Evolutionary conservation across 2,797 vertebrate species (phyloP).

Genomic region (Sternarchorhynchus goeldii): DNA sequence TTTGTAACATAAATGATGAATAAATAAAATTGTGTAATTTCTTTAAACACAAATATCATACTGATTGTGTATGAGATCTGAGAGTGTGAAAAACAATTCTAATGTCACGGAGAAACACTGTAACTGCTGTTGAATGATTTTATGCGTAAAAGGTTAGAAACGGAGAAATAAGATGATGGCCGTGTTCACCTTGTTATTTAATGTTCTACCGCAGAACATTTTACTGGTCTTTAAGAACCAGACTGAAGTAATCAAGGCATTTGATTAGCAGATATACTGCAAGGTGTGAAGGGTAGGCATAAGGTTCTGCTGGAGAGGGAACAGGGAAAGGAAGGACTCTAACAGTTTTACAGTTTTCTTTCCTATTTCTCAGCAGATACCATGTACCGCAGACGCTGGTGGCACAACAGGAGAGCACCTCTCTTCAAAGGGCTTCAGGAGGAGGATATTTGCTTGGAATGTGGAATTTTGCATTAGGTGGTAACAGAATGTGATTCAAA

Average conservation of each 20-base stretch:
- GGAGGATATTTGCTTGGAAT: background rate
- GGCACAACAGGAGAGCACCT: background rate
- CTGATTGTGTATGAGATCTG: too few species aligned
- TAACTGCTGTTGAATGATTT: background rate
- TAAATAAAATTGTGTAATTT: too few species aligned
- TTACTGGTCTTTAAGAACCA: background rate
- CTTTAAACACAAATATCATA: too few species aligned
- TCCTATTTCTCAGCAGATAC: background rate
- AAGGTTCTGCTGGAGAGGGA: background rate
- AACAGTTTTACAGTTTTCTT: background rate
- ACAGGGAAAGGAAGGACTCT: background rate
- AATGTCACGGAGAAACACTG: too few species aligned
- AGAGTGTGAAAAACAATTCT: too few species aligned
- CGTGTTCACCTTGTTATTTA: conserved; percentile 14
- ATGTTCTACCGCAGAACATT: conserved; percentile 10
- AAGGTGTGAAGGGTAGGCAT: background rate
- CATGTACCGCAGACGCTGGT: background rate
- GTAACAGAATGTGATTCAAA: too few species aligned
- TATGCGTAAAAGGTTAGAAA: background rate
- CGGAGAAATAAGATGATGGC: background rate
- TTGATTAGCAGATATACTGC: conserved; percentile 16
- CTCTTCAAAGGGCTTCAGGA: background rate
- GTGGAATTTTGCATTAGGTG: too few species aligned
- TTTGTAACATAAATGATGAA: too few species aligned
- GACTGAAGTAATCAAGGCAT: background rate